Conservation (phyloP, 2,888 invertebrate species). For the Drosophila mettleri region DNA sequence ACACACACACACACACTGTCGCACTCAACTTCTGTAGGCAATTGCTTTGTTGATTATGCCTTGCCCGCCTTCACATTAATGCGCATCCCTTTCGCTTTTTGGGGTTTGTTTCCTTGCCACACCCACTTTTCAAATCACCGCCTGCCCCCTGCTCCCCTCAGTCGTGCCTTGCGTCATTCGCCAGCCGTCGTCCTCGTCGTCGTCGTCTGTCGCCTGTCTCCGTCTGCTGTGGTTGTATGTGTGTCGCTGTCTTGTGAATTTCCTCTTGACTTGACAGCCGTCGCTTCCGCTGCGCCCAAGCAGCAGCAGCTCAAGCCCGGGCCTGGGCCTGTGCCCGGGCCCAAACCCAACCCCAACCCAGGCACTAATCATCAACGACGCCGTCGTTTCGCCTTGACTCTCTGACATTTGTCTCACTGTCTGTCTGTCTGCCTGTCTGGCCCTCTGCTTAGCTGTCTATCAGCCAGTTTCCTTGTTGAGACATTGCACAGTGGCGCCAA, state of each 20-base stretch:
- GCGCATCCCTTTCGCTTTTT: conserved; percentile 67
- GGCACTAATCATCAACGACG: conserved; percentile 67
- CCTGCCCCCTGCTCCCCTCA: neutral
- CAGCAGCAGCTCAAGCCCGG: neutral
- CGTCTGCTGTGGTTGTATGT: neutral
- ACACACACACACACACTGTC: conserved; percentile 3
- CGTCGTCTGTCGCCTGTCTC: conserved; percentile 15
- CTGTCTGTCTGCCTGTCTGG: conserved; percentile 31
- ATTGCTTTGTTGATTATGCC: conserved; percentile 60
- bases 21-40: conserved; percentile 31
- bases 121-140: neutral
- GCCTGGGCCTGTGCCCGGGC: neutral
- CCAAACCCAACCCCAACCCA: conserved; percentile 4
- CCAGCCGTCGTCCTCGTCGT: conserved; percentile 25
- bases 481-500: conserved; percentile 39
- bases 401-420: conserved; percentile 64
- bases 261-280: conserved; percentile 67
- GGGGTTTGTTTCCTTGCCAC: conserved; percentile 15
- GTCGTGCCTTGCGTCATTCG: conserved; percentile 55
- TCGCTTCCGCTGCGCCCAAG: conserved; percentile 38
- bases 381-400: conserved; percentile 58
- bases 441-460: conserved; percentile 22
- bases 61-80: conserved; percentile 44
- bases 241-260: conserved; percentile 42
- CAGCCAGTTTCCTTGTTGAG: conserved; percentile 48